phyloP scores from a whole-genome alignment of 2,113 vertebrate species.

The Pipra filicauda region DNA sequence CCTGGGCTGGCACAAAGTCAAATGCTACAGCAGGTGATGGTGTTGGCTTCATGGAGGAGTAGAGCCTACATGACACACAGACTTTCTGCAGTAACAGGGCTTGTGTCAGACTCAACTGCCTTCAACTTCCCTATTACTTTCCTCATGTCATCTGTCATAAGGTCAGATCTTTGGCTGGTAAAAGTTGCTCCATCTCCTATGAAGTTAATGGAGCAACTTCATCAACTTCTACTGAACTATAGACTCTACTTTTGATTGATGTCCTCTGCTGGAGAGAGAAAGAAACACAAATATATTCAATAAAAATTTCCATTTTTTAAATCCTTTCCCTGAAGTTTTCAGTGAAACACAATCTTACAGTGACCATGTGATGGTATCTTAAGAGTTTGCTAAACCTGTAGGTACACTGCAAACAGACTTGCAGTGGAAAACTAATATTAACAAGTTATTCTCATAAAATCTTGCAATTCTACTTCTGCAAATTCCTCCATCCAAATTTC shows the following conservation, averaged over 20 bases:
- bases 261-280: neutral
- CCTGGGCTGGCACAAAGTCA: neutral
- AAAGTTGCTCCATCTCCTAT: neutral
- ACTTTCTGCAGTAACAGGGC: neutral
- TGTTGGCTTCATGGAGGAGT: neutral
- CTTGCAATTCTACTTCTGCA: neutral
- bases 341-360: neutral
- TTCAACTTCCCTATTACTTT: neutral
- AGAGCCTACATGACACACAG: neutral
- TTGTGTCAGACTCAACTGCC: neutral
- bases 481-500: neutral
- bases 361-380: neutral
- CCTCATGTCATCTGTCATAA: neutral
- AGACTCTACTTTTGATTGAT: neutral
- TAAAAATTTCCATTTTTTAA: neutral
- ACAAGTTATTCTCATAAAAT: neutral
- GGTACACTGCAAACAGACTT: neutral
- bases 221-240: neutral
- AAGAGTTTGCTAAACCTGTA: neutral
- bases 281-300: neutral
- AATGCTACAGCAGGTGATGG: neutral
- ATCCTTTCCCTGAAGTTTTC: neutral
- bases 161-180: neutral
- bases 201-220: neutral
- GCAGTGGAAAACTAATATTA: neutral